Evolutionary conservation across 1,140 invertebrate genomes (phyloP), one percentile per base, ranked within the genome.

Genomic region (Heliconius nattereri): DNA sequence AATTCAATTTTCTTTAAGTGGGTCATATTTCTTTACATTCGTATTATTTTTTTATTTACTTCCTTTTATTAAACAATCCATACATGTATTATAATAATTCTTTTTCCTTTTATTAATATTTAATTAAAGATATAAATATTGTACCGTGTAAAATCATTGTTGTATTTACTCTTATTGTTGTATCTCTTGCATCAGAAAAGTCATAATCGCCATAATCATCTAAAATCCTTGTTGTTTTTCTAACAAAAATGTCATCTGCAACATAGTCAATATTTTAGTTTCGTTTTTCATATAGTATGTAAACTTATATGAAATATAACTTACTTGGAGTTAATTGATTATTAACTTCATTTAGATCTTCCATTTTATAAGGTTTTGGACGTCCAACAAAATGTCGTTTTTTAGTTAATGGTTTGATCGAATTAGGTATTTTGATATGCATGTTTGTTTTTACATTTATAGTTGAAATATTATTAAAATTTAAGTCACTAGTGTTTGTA

Each of bases 291-390:
- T 16, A 16, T 82, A 32, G 75, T 66, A 77, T 52, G 72, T 75
- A 75, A 52, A 77, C 72, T n/a, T 49, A 73, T 71, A 66, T 29
- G 13, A 8, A 60, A 66, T 26, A 35, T 52, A 60, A 87, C 87
- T 91, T 91, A 90, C 85, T 81, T 84, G 87, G 76, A 60, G 20
- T 70, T 78, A 81, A 40, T 60, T 80, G 40, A 35, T 73, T 74
- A 37, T 71, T 73, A 52, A 76, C 19, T 54, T 87, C 80, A 66
- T 82, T 87, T 37, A 92, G 78, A 11, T 94, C 89, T 74, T 91
- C 87, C 32, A 92, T 83, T 73, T 91, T 84, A 75, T 92, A 92
- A 23, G 89, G 52, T 84, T 90, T 91, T 16, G 86, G 88, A 84
- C 92, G 84, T 70, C 89, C 90, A 52, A 93, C 76, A 8, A 89